phyloP scores from a whole-genome alignment of 1,140 invertebrate genomes.

The Aphaenogaster rudis region DNA sequence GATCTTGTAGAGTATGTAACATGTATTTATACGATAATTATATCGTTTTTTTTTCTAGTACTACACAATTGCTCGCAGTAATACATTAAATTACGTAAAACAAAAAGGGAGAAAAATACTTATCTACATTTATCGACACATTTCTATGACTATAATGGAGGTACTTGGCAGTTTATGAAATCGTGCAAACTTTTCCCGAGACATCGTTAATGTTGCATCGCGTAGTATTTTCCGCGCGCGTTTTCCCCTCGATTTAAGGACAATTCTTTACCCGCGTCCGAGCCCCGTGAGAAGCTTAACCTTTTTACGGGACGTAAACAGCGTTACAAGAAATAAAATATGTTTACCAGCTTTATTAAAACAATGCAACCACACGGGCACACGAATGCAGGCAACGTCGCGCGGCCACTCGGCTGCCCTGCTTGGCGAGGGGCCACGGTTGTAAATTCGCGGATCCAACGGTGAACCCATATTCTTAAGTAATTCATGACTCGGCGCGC shows the following conservation, averaged over 20 bases:
- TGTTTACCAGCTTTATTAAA: conserved; percentile 58
- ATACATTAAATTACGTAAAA: background rate
- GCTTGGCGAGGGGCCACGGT: conserved; percentile 19
- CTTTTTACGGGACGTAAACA: conserved; percentile 52
- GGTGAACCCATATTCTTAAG: conserved; percentile 70
- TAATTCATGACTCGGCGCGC: conserved; percentile 68
- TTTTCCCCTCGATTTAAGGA: conserved; percentile 44
- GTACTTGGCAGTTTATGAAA: conserved; percentile 30
- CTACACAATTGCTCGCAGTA: background rate
- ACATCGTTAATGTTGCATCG: conserved; percentile 26
- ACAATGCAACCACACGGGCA: conserved; percentile 36
- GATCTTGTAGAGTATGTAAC: background rate
- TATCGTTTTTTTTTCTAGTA: background rate
- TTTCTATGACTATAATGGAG: background rate
- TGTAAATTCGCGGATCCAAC: conserved; percentile 73
- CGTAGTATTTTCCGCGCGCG: conserved; percentile 30
- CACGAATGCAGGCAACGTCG: background rate
- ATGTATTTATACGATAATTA: background rate
- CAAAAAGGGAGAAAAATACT: too few species aligned
- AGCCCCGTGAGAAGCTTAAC: conserved; percentile 40
- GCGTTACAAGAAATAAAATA: conserved; percentile 59
- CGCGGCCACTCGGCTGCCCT: conserved; percentile 29
- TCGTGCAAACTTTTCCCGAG: conserved; percentile 11
- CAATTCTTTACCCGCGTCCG: conserved; percentile 47
- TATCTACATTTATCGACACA: conserved; percentile 16